Evolutionary conservation across 2,888 invertebrate species (phyloP).

Genomic region (Pseudeuparius sepicola): DNA sequence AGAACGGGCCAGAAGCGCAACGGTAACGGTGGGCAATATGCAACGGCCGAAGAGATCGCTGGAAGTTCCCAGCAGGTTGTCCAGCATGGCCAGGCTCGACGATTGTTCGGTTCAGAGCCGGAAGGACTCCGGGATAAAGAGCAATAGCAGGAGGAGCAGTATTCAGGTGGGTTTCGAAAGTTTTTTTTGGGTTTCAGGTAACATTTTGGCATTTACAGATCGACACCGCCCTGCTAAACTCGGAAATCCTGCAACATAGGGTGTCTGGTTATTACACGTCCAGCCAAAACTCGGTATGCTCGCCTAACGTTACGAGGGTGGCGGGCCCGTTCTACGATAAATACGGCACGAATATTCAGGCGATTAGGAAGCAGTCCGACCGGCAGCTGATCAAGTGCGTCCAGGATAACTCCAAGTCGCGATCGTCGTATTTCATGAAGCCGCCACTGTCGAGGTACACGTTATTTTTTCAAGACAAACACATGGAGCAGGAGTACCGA

Average conservation of each 20-base stretch:
- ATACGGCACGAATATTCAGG: slow-evolving; percentile 64
- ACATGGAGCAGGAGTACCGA: slow-evolving; percentile 75
- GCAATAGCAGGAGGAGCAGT: slow-evolving; percentile 75
- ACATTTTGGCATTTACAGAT: slow-evolving; percentile 28
- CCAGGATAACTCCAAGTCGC: slow-evolving; percentile 77
- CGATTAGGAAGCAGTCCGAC: slow-evolving; percentile 80
- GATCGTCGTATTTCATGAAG: slow-evolving; percentile 73
- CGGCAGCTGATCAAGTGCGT: slow-evolving; percentile 78
- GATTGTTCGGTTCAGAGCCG: slow-evolving; percentile 73
- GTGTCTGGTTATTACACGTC: slow-evolving; percentile 86
- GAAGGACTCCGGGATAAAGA: slow-evolving; percentile 80
- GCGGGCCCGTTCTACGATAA: slow-evolving; percentile 45
- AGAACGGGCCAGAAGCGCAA: slow-evolving; percentile 33
- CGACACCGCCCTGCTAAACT: slow-evolving; percentile 47
- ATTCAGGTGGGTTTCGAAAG: slow-evolving; percentile 55
- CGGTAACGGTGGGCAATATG: slow-evolving; percentile 34
- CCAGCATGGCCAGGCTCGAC: slow-evolving; percentile 37
- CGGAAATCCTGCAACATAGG: slow-evolving; percentile 66
- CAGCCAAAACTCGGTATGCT: slow-evolving; percentile 59
- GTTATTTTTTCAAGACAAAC: slow-evolving; percentile 68
- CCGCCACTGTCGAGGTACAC: slow-evolving; percentile 75
- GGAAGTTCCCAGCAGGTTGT: slow-evolving; percentile 35
- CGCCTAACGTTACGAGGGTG: slow-evolving; percentile 28
- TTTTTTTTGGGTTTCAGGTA: too few species aligned
- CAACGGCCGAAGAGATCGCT: slow-evolving; percentile 41